These are phyloP conservation scores for Globicephala melas DNA, from an alignment of 2,113 vertebrate species.

Conservation along the genomic window DNA sequence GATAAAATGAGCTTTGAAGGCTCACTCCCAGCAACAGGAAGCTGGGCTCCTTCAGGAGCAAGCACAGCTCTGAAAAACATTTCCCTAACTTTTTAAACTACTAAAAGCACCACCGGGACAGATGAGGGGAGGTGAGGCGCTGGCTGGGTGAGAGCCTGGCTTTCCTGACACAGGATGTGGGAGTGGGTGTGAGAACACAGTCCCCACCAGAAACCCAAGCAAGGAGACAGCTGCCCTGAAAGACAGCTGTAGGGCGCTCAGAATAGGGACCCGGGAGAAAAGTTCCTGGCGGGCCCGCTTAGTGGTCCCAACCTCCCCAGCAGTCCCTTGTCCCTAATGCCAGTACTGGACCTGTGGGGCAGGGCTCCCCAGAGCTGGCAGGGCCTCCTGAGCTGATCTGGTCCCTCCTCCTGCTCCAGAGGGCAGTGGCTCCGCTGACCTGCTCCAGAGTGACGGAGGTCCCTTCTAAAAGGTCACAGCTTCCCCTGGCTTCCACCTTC, in stretches of 20 bases:
- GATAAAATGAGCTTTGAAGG: background rate
- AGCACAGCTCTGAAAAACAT: background rate
- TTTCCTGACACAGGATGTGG: slow-evolving; percentile 23
- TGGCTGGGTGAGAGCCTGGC: background rate
- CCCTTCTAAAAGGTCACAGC: background rate
- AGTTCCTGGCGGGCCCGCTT: background rate
- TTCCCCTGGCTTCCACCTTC: background rate
- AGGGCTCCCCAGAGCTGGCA: background rate
- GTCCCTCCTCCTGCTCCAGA: background rate
- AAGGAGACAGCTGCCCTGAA: background rate
- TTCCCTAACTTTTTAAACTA: slow-evolving; percentile 1
- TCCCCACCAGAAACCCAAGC: background rate
- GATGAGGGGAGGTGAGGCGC: background rate
- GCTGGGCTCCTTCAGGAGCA: background rate
- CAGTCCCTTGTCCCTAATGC: background rate
- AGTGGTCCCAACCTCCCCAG: background rate
- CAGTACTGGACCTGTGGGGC: background rate
- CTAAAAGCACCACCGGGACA: background rate
- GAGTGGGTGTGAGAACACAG: background rate
- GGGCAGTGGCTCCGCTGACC: background rate
- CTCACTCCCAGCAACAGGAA: background rate
- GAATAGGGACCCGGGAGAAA: background rate
- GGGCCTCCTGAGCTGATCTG: background rate
- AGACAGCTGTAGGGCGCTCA: background rate
- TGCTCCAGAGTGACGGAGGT: background rate